A percentile compares a stretch with the other conserved stretches of the same genome.
Conservation (phyloP, 2,888 invertebrate genomes). For the Agonopterix heracliana region DNA sequence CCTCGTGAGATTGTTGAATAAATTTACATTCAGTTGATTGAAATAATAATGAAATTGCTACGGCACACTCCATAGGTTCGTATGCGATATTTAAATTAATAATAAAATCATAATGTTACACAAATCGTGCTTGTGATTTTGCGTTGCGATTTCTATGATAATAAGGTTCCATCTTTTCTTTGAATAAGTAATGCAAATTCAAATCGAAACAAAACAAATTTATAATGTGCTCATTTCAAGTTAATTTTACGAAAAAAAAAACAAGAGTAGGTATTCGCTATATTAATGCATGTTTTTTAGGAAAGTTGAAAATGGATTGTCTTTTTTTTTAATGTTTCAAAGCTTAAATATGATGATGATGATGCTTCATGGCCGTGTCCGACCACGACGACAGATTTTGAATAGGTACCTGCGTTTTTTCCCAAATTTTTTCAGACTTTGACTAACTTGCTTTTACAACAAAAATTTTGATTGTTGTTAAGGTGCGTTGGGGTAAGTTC, state of each 20-base stretch:
- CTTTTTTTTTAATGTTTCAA: too few species aligned
- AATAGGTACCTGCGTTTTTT: too few species aligned
- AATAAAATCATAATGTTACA: constrained; percentile 72
- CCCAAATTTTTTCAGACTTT: too few species aligned
- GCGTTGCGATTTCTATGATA: constrained; percentile 56
- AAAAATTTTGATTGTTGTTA: too few species aligned
- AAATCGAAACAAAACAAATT: constrained; percentile 17
- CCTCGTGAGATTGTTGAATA: constrained; percentile 76
- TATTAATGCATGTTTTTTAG: too few species aligned
- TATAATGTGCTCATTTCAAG: background rate
- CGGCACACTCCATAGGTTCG: constrained; percentile 62
- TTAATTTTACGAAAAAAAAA: background rate
- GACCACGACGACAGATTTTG: too few species aligned
- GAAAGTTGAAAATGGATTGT: too few species aligned
- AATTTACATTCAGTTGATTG: constrained; percentile 76
- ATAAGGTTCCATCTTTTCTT: constrained; percentile 50
- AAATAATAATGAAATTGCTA: constrained; percentile 77
- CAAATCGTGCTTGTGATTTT: constrained; percentile 55
- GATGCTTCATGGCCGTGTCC: too few species aligned
- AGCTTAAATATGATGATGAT: too few species aligned
- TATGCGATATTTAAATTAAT: constrained; percentile 74
- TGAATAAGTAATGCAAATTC: constrained; percentile 39
- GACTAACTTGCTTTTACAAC: too few species aligned
- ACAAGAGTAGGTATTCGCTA: too few species aligned
- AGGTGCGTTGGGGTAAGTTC: too few species aligned